phyloP scores from a whole-genome alignment of 2,113 vertebrate species.

The Chrysemys picta region DNA sequence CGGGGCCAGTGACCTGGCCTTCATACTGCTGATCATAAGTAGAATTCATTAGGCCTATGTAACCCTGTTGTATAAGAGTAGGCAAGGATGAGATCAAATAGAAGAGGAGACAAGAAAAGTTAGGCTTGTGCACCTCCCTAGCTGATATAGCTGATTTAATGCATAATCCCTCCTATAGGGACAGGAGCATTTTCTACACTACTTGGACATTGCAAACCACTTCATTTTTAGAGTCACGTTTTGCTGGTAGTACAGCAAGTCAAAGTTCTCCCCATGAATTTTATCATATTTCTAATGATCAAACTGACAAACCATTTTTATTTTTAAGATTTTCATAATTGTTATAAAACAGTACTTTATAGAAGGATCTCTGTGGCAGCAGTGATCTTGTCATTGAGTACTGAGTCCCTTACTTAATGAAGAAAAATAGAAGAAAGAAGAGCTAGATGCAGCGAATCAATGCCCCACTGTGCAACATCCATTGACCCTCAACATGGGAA shows the following conservation, averaged over 20 bases:
- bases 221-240: background rate
- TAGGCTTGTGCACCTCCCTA: background rate
- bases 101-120: background rate
- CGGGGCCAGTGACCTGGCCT: no score
- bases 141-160: no score
- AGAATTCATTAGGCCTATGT: background rate
- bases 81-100: background rate
- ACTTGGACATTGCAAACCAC: background rate
- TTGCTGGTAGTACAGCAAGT: background rate
- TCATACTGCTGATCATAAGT: background rate
- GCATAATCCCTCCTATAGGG: background rate
- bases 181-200: background rate
- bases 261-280: background rate
- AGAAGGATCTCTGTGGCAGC: background rate
- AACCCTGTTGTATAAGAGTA: background rate
- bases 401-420: background rate
- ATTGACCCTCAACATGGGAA: background rate
- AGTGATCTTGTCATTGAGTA: background rate
- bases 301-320: background rate
- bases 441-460: background rate
- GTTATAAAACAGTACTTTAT: background rate
- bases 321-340: background rate
- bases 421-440: conserved; percentile 4
- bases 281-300: background rate
- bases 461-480: background rate